Evolutionary conservation across 2,888 invertebrate species (phyloP).

Genomic region (Dicyrtomina minuta): DNA sequence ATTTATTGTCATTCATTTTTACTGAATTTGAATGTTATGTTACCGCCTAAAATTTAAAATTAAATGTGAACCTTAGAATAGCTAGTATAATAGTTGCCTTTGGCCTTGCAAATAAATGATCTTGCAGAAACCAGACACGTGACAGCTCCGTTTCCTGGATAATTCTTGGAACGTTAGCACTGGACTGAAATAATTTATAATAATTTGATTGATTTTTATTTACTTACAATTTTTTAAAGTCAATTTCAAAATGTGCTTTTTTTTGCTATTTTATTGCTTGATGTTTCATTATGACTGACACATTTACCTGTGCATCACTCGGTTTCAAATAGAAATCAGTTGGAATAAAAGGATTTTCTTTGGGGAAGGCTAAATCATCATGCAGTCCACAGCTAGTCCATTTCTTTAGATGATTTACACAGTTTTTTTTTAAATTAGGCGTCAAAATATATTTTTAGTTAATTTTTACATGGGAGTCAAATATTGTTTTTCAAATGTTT

Average conservation of each 20-base stretch:
- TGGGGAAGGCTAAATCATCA: conserved; percentile 71
- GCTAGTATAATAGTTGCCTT: conserved; percentile 80
- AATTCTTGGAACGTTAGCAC: conserved; percentile 55
- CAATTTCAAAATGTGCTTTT: no score
- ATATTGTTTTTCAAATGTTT: background rate
- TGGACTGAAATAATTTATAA: background rate
- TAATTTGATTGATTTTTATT: background rate
- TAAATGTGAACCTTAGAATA: conserved; percentile 67
- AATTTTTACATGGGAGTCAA: no score
- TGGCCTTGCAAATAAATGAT: conserved; percentile 84
- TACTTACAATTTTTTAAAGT: no score
- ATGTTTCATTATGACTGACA: no score
- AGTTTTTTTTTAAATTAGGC: no score
- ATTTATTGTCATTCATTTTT: no score
- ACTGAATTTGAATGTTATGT: no score
- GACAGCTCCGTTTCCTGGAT: conserved; percentile 77
- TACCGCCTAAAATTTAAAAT: no score
- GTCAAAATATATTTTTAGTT: no score
- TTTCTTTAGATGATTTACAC: conserved; percentile 2
- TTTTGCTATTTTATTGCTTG: no score
- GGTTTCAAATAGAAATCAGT: conserved; percentile 70
- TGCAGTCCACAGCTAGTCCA: conserved; percentile 69
- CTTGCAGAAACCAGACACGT: conserved; percentile 91
- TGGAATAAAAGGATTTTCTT: conserved; percentile 89
- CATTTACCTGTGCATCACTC: conserved; percentile 64